A percentile compares a stretch with the other conserved stretches of the same genome.
phyloP scores from a whole-genome alignment of 2,797 vertebrate species.

The Sebastolobus altivelis region DNA sequence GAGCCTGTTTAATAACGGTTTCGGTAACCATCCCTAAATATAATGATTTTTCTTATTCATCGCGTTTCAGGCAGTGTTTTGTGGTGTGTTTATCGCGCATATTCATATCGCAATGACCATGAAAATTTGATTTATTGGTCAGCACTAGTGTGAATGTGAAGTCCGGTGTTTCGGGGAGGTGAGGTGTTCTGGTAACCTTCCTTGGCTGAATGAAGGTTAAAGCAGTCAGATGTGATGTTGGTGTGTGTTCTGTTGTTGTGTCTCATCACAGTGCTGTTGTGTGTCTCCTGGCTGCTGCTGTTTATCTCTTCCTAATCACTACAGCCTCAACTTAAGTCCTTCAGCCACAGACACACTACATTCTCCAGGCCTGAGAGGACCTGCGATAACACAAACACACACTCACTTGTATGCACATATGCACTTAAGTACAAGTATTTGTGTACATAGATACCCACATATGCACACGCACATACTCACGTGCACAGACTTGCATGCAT shows the following conservation, averaged over 20 bases:
- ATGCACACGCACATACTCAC: background rate
- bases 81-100: too few relatives aligned
- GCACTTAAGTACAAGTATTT: constrained; percentile 22
- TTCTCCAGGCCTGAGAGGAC: constrained; percentile 44
- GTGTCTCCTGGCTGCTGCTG: constrained; percentile 21
- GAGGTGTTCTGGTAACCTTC: background rate
- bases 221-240: background rate
- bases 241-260: constrained; percentile 18
- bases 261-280: constrained; percentile 1
- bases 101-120: too few relatives aligned
- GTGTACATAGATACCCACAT: background rate
- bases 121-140: too few relatives aligned
- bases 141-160: background rate
- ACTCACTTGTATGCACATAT: constrained; percentile 24
- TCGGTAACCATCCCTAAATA: too few relatives aligned
- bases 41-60: too few relatives aligned
- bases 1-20: too few relatives aligned
- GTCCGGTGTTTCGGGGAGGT: background rate
- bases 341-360: constrained; percentile 36
- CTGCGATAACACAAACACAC: constrained; percentile 60
- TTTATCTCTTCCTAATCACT: constrained; percentile 62
- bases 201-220: constrained; percentile 11
- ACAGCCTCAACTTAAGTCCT: constrained; percentile 31
- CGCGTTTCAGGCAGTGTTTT: too few relatives aligned
- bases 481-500: background rate